Conservation (phyloP, 2,113 vertebrate genomes). For the Bombycilla garrulus region DNA sequence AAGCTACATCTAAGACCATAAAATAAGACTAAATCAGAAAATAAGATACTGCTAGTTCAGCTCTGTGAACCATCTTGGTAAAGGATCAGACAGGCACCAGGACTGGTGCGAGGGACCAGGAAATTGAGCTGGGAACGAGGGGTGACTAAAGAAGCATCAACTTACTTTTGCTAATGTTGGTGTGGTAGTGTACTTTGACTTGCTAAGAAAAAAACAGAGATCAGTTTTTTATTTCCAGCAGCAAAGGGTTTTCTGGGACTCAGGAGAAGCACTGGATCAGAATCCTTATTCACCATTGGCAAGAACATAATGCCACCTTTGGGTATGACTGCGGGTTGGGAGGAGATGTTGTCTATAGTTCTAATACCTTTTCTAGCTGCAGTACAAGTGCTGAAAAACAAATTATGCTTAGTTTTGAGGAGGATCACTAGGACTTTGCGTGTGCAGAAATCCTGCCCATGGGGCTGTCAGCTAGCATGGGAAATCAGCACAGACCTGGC, state of each 20-base stretch:
- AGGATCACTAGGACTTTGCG: background rate
- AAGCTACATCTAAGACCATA: background rate
- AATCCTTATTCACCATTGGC: background rate
- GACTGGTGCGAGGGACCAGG: background rate
- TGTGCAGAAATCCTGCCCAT: background rate
- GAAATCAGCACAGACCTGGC: background rate
- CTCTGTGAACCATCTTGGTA: background rate
- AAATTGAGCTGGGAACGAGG: background rate
- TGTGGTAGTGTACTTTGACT: background rate
- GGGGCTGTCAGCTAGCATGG: accelerated
- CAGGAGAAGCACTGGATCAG: background rate
- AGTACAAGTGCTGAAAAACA: background rate
- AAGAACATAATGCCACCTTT: background rate
- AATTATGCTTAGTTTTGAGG: background rate
- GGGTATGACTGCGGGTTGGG: accelerated
- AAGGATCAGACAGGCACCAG: background rate
- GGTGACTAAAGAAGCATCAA: background rate
- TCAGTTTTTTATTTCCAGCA: background rate
- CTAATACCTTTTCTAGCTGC: background rate
- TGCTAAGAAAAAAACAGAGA: background rate
- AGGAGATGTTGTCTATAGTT: background rate
- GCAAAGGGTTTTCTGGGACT: background rate
- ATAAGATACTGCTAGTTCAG: background rate
- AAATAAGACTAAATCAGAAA: background rate
- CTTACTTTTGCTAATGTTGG: background rate